Evolutionary conservation across 2,797 vertebrate genomes (phyloP), one percentile per base, ranked within the genome.

Genomic region (Sebastes nivosus): DNA sequence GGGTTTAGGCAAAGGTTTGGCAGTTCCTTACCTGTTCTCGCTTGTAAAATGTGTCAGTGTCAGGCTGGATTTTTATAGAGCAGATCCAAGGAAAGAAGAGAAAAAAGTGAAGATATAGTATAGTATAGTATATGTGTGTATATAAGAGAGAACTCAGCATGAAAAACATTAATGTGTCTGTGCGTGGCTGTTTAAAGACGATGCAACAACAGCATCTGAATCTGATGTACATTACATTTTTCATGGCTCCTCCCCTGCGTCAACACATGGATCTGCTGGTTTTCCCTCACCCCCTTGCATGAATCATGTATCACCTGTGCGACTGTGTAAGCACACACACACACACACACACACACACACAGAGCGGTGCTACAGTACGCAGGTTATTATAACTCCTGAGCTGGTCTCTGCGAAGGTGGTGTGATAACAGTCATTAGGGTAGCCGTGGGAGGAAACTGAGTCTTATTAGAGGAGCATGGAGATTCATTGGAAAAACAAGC

Each of bases 391-490:
- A 92, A 90, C 90, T 95, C 84, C 84, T 85, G 87, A 46, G 74
- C 83, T 80, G 83, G 85, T 85, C 87, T 87, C 81, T 89, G 87
- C 46, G 75, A 94, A 83, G 87, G 83, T 92, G 88, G 94, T 95
- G 95, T 95, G 95, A 95, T 96, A 95, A 96, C 94, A 96, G 94
- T 96, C 90, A 95, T 95, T 95, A 96, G 80, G 86, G 85, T 79
- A 93, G 91, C 93, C 82, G 94, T 94, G 93, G 95, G 94, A 92
- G 93, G 88, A 94, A 93, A 92, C 82, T 63, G 72, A 90, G 91
- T 88, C 93, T 94, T 95, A 93, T 94, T 94, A 93, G 88, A 92
- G 91, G 89, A 91, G 89, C 89, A 81, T 70, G 66, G 87, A 91
- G 90, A 91, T 90, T 93, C 89, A 90, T 89, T 92, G 89, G 86